phyloP scores from a whole-genome alignment of 2,797 vertebrate species.

The Enteromius fasciolatus region DNA sequence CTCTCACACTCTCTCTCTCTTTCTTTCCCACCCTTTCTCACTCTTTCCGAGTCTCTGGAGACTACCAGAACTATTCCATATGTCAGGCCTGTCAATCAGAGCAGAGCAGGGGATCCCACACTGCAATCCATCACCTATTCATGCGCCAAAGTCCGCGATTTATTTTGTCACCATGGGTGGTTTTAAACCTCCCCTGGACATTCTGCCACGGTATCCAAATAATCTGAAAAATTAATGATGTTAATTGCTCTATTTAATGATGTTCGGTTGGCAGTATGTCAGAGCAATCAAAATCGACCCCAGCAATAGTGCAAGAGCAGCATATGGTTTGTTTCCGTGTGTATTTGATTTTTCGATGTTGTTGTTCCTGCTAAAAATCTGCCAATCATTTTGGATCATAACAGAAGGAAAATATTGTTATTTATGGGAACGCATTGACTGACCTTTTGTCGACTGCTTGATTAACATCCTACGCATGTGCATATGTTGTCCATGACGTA shows the following conservation, averaged over 20 bases:
- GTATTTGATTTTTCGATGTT: conserved; percentile 24
- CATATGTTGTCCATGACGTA: conserved; percentile 23
- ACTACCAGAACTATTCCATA: conserved; percentile 94
- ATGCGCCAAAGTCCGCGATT: conserved; percentile 52
- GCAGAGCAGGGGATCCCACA: conserved; percentile 81
- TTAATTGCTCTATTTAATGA: conserved; percentile 58
- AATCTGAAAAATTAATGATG: conserved; percentile 51
- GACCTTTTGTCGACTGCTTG: conserved; percentile 28
- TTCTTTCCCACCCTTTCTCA: conserved; percentile 76
- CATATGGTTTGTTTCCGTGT: conserved; percentile 30
- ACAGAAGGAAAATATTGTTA: conserved; percentile 38
- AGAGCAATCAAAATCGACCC: conserved; percentile 47
- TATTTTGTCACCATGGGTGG: conserved; percentile 80
- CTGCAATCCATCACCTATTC: conserved; percentile 58
- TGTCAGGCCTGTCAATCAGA: conserved; percentile 92
- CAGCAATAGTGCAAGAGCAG: conserved; percentile 47
- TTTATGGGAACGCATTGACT: neutral
- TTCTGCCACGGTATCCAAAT: conserved; percentile 48
- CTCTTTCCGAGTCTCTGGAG: conserved; percentile 81
- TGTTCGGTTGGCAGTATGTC: conserved; percentile 43
- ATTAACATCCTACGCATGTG: conserved; percentile 15
- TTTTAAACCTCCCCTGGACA: conserved; percentile 72
- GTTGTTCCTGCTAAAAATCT: conserved; percentile 49
- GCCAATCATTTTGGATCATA: conserved; percentile 47
- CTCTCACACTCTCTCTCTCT: conserved; percentile 46